phyloP scores from a whole-genome alignment of 2,113 vertebrate species.

The Lophochroa leadbeateri region DNA sequence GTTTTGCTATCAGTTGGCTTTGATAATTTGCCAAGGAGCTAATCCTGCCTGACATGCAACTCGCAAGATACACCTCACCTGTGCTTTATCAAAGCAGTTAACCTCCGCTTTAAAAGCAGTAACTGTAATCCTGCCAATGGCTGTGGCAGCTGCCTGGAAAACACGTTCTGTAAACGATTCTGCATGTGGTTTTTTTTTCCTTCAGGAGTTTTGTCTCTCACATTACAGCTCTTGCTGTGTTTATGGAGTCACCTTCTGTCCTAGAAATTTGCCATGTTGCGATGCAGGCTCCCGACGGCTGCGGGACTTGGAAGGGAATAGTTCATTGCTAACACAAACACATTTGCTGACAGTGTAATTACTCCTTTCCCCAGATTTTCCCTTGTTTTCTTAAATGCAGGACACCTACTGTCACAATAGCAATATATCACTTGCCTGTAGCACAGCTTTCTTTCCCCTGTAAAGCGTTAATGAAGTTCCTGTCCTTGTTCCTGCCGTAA shows the following conservation, averaged over 20 bases:
- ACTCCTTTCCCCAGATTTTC: conserved; percentile 11
- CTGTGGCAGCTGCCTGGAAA: conserved; percentile 9
- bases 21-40: conserved; percentile 67
- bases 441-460: conserved; percentile 54
- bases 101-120: neutral
- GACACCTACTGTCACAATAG: conserved; percentile 61
- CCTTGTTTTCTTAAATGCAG: conserved; percentile 46
- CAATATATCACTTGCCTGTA: conserved; percentile 50
- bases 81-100: conserved; percentile 45
- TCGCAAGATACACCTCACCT: conserved; percentile 32
- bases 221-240: neutral
- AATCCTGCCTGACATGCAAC: conserved; percentile 39
- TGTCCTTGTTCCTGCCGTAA: conserved; percentile 57
- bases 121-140: neutral
- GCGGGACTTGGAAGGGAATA: neutral
- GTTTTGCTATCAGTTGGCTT: conserved; percentile 70
- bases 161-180: neutral
- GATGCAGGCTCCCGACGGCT: neutral
- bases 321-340: neutral
- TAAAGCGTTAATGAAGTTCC: conserved; percentile 72
- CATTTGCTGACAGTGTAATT: conserved; percentile 57
- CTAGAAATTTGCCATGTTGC: neutral
- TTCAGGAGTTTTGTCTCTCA: neutral
- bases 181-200: neutral
- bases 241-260: conserved; percentile 51